phyloP scores from a whole-genome alignment of 2,888 invertebrate genomes.

The Perdita meconis region DNA sequence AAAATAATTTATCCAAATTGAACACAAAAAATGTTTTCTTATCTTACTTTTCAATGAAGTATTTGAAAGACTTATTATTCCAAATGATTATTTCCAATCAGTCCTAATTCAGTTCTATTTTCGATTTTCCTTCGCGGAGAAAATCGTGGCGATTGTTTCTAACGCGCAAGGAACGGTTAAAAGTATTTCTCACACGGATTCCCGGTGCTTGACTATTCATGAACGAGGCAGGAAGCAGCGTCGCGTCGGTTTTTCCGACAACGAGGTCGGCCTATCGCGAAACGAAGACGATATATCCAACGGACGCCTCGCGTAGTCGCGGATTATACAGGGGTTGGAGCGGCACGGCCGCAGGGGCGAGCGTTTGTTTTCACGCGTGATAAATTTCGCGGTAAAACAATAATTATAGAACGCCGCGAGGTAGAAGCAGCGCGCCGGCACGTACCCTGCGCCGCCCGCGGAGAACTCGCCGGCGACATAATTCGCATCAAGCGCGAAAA shows the following conservation, averaged over 20 bases:
- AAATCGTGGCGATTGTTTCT: background rate
- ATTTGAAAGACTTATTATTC: too few species aligned
- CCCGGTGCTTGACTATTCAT: slow-evolving; percentile 17
- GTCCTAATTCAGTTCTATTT: too few species aligned
- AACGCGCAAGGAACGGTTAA: background rate
- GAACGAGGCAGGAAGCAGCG: background rate
- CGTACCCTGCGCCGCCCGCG: slow-evolving; percentile 3
- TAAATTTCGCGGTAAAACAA: slow-evolving; percentile 56
- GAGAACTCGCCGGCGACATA: slow-evolving; percentile 19
- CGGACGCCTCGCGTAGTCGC: slow-evolving; percentile 9
- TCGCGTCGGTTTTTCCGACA: slow-evolving; percentile 20
- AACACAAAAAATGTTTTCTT: too few species aligned
- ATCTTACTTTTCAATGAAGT: too few species aligned
- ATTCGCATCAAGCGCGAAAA: slow-evolving; percentile 54
- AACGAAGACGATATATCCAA: slow-evolving; percentile 17
- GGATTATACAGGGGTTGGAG: slow-evolving; percentile 11
- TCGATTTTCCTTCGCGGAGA: background rate
- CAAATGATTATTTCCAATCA: too few species aligned
- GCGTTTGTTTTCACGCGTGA: background rate
- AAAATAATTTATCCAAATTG: too few species aligned
- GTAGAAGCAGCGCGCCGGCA: slow-evolving; percentile 21
- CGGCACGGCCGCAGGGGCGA: background rate
- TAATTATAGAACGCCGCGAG: slow-evolving; percentile 51
- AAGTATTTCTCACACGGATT: background rate
- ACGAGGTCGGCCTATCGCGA: background rate